phyloP scores from a whole-genome alignment of 2,113 vertebrate species.

The Hydrolagus affinis region DNA sequence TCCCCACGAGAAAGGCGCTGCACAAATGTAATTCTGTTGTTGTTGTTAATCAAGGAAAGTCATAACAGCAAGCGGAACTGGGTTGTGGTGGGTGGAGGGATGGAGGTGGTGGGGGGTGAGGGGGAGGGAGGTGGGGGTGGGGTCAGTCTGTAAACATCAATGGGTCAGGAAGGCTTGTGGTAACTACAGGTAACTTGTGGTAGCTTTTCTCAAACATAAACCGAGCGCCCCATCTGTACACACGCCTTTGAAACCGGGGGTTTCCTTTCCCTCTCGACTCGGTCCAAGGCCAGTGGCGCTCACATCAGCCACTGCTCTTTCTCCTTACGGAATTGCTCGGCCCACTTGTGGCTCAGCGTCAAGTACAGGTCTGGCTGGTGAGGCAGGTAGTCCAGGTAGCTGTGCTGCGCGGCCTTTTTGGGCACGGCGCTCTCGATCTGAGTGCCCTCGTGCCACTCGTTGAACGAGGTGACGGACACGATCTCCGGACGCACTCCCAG shows the following conservation, averaged over 20 bases:
- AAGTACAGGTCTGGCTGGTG: constrained; percentile 68
- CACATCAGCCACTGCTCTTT: constrained; percentile 83
- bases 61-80: too few relatives aligned
- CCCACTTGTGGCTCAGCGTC: constrained; percentile 76
- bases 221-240: too few relatives aligned
- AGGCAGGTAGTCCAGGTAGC: constrained; percentile 75
- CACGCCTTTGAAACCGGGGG: too few relatives aligned
- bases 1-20: too few relatives aligned
- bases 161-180: neutral
- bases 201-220: too few relatives aligned
- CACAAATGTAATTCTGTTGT: too few relatives aligned
- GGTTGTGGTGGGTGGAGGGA: too few relatives aligned
- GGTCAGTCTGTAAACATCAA: constrained; percentile 9
- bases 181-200: too few relatives aligned
- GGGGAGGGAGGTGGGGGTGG: too few relatives aligned
- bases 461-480: constrained; percentile 80
- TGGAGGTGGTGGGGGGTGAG: too few relatives aligned
- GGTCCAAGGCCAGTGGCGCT: constrained; percentile 38
- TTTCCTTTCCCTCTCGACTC: too few relatives aligned
- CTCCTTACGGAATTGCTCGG: constrained; percentile 77
- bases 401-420: constrained; percentile 67
- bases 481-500: constrained; percentile 70
- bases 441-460: constrained; percentile 83
- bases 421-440: constrained; percentile 75
- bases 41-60: too few relatives aligned